Conservation (phyloP, 1,140 invertebrate species). For the Pseudomyrmex sp. region DNA sequence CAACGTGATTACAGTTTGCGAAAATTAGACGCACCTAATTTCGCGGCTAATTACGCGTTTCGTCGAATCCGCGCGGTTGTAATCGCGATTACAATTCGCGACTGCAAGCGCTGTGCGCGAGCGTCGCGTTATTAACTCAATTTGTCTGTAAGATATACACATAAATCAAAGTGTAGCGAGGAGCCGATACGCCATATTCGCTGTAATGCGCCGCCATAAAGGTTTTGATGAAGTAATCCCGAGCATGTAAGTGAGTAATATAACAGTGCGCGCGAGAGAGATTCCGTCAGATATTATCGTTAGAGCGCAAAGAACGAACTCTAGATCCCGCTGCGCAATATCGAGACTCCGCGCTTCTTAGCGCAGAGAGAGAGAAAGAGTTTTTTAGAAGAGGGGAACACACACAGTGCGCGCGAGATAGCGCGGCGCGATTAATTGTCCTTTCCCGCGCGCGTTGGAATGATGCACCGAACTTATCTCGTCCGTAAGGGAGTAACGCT, state of each 20-base stretch:
- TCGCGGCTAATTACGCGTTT: slow-evolving; percentile 32
- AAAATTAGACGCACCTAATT: slow-evolving; percentile 41
- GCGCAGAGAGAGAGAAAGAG: no score
- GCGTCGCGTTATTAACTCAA: slow-evolving; percentile 10
- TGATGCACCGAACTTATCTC: slow-evolving; percentile 52
- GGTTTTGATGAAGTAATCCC: background rate
- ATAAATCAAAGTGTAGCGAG: no score
- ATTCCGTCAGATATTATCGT: slow-evolving; percentile 31
- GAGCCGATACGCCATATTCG: background rate
- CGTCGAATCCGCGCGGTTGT: background rate
- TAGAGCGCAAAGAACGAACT: background rate
- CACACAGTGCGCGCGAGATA: background rate
- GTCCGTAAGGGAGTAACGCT: background rate
- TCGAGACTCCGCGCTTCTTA: background rate
- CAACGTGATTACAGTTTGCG: background rate
- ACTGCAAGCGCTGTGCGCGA: background rate
- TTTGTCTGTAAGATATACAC: slow-evolving; percentile 18
- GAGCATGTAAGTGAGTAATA: background rate
- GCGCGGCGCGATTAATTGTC: slow-evolving; percentile 59
- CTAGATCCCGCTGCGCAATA: background rate
- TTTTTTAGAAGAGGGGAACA: no score
- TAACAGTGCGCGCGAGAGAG: background rate
- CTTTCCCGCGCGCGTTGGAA: slow-evolving; percentile 30
- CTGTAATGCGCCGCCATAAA: background rate
- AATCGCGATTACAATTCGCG: slow-evolving; percentile 21